Conservation (phyloP, 2,888 invertebrate genomes). For the Hemistola chrysoprasaria region DNA sequence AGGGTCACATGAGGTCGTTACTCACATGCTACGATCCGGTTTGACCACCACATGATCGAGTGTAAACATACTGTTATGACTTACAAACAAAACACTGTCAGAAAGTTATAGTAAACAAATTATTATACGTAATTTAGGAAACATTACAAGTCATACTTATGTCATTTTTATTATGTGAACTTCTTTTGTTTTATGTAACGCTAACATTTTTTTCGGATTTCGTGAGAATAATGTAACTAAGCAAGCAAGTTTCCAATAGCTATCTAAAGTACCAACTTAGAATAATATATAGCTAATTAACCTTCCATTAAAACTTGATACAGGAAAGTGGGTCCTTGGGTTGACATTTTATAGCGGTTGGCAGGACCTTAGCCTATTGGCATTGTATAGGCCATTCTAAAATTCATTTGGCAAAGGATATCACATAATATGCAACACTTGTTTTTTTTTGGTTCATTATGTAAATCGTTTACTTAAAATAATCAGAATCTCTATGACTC, state of each 20-base stretch:
- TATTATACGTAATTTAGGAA: conserved; percentile 55
- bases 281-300: too few species aligned
- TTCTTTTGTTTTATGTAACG: conserved; percentile 28
- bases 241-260: too few species aligned
- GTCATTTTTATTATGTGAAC: conserved; percentile 38
- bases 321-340: too few species aligned
- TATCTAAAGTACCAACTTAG: too few species aligned
- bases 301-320: too few species aligned
- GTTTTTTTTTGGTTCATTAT: not conserved
- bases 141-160: conserved; percentile 54
- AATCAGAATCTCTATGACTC: too few species aligned
- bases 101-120: conserved; percentile 45
- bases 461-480: too few species aligned
- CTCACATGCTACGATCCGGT: conserved; percentile 62
- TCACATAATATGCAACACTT: too few species aligned
- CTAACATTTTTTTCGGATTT: too few species aligned
- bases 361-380: conserved; percentile 12
- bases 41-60: conserved; percentile 64
- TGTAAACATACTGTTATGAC: conserved; percentile 38
- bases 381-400: conserved; percentile 1
- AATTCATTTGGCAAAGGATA: conserved; percentile 5
- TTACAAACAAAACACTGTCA: conserved; percentile 43
- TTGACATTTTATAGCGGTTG: not conserved
- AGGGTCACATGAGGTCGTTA: conserved; percentile 65
- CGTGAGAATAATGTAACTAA: too few species aligned